Percentiles rank a stretch among this genome's conserved stretches.
Conservation (phyloP, 2,797 vertebrate species). For the Betta splendens region DNA sequence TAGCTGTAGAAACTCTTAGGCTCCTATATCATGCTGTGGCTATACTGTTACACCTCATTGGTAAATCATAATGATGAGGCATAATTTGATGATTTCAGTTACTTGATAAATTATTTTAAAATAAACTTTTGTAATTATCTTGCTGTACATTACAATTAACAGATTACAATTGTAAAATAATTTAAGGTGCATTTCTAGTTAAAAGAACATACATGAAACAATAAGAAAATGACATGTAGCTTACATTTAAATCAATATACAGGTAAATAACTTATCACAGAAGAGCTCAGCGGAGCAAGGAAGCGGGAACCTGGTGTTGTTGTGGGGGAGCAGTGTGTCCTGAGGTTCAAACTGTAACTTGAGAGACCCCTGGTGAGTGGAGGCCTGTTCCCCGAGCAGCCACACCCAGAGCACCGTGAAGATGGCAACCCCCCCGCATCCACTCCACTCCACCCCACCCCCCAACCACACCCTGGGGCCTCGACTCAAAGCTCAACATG, state of each 20-base stretch:
- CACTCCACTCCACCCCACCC: slow-evolving; percentile 18
- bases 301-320: not conserved
- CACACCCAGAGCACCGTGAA: slow-evolving; percentile 65
- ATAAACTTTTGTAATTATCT: too few species aligned
- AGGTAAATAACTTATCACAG: not conserved
- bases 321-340: slow-evolving; percentile 13
- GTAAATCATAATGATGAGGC: not conserved
- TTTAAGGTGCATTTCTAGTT: too few species aligned
- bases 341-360: slow-evolving; percentile 45
- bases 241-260: too few species aligned
- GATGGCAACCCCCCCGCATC: slow-evolving; percentile 52
- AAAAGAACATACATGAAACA: not conserved
- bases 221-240: not conserved
- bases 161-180: too few species aligned
- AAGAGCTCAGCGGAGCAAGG: not conserved
- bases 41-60: not conserved
- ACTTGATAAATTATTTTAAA: too few species aligned
- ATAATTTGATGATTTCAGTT: too few species aligned
- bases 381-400: slow-evolving; percentile 53
- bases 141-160: too few species aligned
- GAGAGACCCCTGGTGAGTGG: slow-evolving; percentile 33
- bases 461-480: slow-evolving; percentile 48
- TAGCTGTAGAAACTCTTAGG: slow-evolving; percentile 24
- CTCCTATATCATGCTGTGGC: slow-evolving; percentile 20
- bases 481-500: slow-evolving; percentile 66